Conservation (phyloP, 2,888 invertebrate species). For the Lacanobia oleracea region DNA sequence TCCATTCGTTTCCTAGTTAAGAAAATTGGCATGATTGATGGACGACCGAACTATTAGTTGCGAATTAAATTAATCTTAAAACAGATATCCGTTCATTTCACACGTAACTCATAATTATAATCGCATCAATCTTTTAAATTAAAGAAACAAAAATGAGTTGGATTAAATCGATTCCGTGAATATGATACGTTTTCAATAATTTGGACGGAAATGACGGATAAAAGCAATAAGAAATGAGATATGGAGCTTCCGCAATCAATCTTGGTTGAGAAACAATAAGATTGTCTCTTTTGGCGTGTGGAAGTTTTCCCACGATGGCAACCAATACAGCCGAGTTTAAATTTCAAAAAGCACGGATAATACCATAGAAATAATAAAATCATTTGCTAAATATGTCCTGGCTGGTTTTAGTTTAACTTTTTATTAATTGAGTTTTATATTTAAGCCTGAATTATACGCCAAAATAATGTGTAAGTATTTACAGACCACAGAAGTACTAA, state of each 20-base stretch:
- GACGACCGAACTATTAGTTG: slow-evolving; percentile 66
- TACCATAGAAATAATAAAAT: background rate
- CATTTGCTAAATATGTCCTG: background rate
- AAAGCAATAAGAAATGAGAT: slow-evolving; percentile 77
- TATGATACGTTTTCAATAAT: slow-evolving; percentile 74
- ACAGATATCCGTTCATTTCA: slow-evolving; percentile 66
- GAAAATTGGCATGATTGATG: slow-evolving; percentile 83
- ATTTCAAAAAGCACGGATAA: slow-evolving; percentile 10
- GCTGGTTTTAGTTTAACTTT: slow-evolving; percentile 9
- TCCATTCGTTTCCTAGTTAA: slow-evolving; percentile 79
- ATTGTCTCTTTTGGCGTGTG: slow-evolving; percentile 67
- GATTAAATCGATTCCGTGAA: slow-evolving; percentile 63
- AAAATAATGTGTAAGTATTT: slow-evolving; percentile 16
- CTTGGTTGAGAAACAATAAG: slow-evolving; percentile 80
- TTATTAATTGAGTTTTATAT: slow-evolving; percentile 16
- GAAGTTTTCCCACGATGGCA: slow-evolving; percentile 76
- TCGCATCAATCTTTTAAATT: slow-evolving; percentile 78
- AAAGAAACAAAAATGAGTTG: slow-evolving; percentile 56
- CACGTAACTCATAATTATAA: slow-evolving; percentile 77
- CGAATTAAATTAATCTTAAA: slow-evolving; percentile 72
- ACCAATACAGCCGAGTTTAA: slow-evolving; percentile 4
- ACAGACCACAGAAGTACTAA: slow-evolving; percentile 13
- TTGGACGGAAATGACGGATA: slow-evolving; percentile 84
- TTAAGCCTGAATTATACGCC: slow-evolving; percentile 8
- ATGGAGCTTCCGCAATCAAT: slow-evolving; percentile 86